Percentiles rank a stretch among this genome's conserved stretches.
phyloP scores from a whole-genome alignment of 2,888 invertebrate species.

The Melinaea marsaeus region DNA sequence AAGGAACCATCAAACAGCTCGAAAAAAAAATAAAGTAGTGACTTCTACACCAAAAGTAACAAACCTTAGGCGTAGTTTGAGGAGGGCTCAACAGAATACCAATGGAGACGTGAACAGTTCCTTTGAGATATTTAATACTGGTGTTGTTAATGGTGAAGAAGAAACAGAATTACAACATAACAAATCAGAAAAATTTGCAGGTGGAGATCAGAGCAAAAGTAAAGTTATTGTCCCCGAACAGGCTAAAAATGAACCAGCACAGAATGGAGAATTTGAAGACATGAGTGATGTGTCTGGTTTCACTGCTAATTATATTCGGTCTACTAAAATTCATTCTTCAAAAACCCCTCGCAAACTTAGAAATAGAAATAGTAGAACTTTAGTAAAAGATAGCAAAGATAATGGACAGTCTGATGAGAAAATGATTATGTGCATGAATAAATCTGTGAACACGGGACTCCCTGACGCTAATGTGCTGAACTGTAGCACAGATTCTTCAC shows the following conservation, averaged over 20 bases:
- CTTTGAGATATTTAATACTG: slow-evolving; percentile 47
- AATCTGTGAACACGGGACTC: slow-evolving; percentile 49
- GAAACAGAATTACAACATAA: slow-evolving; percentile 20
- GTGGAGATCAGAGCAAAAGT: slow-evolving; percentile 35
- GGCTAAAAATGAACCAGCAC: slow-evolving; percentile 36
- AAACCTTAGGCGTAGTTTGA: slow-evolving; percentile 54
- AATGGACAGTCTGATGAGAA: slow-evolving; percentile 41
- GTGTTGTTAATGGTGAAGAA: slow-evolving; percentile 40
- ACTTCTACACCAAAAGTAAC: slow-evolving; percentile 61
- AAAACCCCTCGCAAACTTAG: slow-evolving; percentile 56
- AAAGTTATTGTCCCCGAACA: slow-evolving; percentile 26
- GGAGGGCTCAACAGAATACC: slow-evolving; percentile 53
- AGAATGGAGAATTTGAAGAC: slow-evolving; percentile 65
- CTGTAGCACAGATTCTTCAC: slow-evolving; percentile 63
- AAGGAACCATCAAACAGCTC: slow-evolving; percentile 44
- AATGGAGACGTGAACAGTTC: slow-evolving; percentile 51
- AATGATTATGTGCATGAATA: slow-evolving; percentile 56
- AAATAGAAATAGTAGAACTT: slow-evolving; percentile 49
- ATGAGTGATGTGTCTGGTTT: slow-evolving; percentile 71
- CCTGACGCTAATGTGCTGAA: slow-evolving; percentile 43
- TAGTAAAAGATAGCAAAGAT: slow-evolving; percentile 50
- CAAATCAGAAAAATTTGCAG: slow-evolving; percentile 38
- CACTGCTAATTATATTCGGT: slow-evolving; percentile 71
- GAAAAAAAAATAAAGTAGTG: slow-evolving; percentile 57
- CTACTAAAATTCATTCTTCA: slow-evolving; percentile 60